Conservation (phyloP, 1,140 invertebrate species). For the Conopomorpha cramerella region DNA sequence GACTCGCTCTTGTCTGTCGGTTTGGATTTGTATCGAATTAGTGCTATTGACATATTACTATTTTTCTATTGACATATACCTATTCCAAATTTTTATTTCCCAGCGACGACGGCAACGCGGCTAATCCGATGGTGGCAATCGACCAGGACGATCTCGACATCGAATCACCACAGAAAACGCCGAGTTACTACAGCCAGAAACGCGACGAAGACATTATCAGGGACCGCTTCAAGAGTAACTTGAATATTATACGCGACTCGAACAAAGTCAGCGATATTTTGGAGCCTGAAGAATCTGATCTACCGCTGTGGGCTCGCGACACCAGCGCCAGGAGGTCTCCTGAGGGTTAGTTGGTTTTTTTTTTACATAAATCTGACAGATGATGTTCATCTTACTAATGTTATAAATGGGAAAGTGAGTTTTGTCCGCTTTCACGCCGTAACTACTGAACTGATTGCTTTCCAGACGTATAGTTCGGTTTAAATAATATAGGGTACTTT, state of each 20-base stretch:
- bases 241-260: too few relatives aligned
- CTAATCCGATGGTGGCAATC: slow-evolving; percentile 85
- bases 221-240: too few relatives aligned
- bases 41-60: not conserved
- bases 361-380: not conserved
- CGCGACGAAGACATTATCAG: too few relatives aligned
- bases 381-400: slow-evolving; percentile 1
- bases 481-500: too few relatives aligned
- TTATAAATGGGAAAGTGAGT: not conserved
- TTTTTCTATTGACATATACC: not conserved
- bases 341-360: slow-evolving; percentile 31
- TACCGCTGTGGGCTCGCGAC: slow-evolving; percentile 41
- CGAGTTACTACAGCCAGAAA: slow-evolving; percentile 4
- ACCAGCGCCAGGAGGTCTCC: slow-evolving; percentile 48
- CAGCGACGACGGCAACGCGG: slow-evolving; percentile 74
- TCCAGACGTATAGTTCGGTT: too few relatives aligned
- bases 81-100: slow-evolving; percentile 20
- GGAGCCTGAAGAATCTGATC: slow-evolving; percentile 18
- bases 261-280: too few relatives aligned
- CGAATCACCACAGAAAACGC: slow-evolving; percentile 42
- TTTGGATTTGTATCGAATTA: not conserved
- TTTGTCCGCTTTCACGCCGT: not conserved
- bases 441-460: not conserved
- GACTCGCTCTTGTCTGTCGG: too few relatives aligned
- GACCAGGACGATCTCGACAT: slow-evolving; percentile 87